These are phyloP conservation scores for Deroplatys truncata DNA, from an alignment of 2,888 invertebrate species.

Conservation along the genomic window DNA sequence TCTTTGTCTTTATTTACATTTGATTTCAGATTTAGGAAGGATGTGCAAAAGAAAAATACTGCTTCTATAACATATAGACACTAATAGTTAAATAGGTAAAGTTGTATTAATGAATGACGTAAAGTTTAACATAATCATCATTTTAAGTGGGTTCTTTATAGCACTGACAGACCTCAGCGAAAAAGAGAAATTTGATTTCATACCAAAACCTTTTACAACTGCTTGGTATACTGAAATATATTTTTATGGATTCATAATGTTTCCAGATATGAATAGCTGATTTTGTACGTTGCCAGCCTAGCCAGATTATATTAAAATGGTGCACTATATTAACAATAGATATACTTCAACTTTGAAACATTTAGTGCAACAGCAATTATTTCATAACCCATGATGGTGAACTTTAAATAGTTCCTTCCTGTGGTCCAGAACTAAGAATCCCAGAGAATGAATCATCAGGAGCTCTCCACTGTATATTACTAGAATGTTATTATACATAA, in stretches of 20 bases:
- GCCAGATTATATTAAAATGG: not conserved
- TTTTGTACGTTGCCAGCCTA: not conserved
- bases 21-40: too few relatives aligned
- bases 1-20: too few relatives aligned
- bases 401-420: not conserved
- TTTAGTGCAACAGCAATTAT: not conserved
- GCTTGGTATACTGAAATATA: too few relatives aligned
- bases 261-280: not conserved
- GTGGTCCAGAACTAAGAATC: not conserved
- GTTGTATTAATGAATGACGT: too few relatives aligned
- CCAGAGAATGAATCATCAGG: not conserved
- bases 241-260: not conserved
- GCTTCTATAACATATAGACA: too few relatives aligned
- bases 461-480: not conserved
- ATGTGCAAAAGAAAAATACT: too few relatives aligned
- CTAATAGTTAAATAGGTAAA: too few relatives aligned
- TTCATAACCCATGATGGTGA: slow-evolving; percentile 4
- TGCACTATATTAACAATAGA: not conserved
- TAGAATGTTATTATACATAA: not conserved
- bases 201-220: too few relatives aligned
- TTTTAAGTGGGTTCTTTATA: too few relatives aligned
- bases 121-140: too few relatives aligned
- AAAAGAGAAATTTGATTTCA: too few relatives aligned
- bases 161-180: too few relatives aligned
- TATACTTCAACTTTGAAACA: not conserved